Evolutionary conservation across 2,113 vertebrate genomes (phyloP), one percentile per base, ranked within the genome.

Genomic region (Oreocharis arfaki): DNA sequence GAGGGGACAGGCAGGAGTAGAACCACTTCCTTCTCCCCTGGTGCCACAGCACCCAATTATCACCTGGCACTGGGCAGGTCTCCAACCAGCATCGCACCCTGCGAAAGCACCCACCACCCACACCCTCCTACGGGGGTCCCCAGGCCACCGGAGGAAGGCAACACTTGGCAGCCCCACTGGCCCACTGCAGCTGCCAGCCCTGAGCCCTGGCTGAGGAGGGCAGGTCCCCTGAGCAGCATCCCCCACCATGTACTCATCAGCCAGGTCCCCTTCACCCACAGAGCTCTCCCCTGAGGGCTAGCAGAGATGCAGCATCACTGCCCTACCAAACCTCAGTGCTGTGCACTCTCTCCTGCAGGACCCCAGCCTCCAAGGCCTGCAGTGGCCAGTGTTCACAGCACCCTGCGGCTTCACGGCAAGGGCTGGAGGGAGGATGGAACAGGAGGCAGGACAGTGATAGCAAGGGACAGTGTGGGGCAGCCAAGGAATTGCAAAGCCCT

Each of bases 31-130:
- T 92, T 64, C 18, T 1, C 10, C 33, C 32, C 32, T 0, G 1
- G 28, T 68, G 32, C 28, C 23, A 3, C 7, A 4, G 39, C 19
- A 22, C 11, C 21, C 23, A 3, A 55, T 65, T 93, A 67, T 55
- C 68, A 87, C 47, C 83, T 92, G 90, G 56, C 68, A 52, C 50
- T 15, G 24, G 61, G 71, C 81, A 84, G 65, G 60, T 63, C 44
- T 63, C 59, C 60, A 76, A 14, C 4, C 37, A 44, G 22, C 0
- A 0, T 8, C 0, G 0, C 47, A 59, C 44, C 47, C 52, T 42
- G 30, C 0, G 0, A 52, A 60, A 63, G 52, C 60, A 90, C 19
- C 39, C 57, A 46, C 32, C 32, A 49, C 44, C 28, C 26, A 42
- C 33, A 46, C 37, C 23, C 23, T 90, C 42, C 11, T 39, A 26